Base-by-base conservation (phyloP, 2,113 vertebrate genomes). In the Macquaria australasica region DNA sequence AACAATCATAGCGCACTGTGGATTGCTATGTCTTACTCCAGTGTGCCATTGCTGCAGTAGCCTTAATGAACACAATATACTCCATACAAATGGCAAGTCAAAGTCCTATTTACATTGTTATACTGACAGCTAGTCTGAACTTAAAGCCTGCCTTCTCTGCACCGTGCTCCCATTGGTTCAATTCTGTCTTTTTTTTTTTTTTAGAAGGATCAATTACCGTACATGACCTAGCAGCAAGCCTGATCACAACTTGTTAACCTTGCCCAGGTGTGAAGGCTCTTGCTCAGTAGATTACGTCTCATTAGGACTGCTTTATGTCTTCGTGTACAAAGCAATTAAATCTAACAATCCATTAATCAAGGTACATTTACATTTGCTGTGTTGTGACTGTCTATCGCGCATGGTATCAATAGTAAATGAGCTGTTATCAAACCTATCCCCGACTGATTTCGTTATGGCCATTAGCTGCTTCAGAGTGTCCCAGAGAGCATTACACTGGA, bases 191-290 rank as follows among this genome's bases (percentile, higher is more conserved):
- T n/a, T n/a, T n/a, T n/a, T n/a, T n/a, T n/a, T n/a, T 62, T 85
- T 77, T 25, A 71, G 12, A 39, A 16, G 34, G 25, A 25, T 55
- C 63, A 83, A 85, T 82, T 39, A 62, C 48, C 69, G 64, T 11
- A 25, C 75, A 73, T 79, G 77, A 79, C 76, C 78, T 6, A 34
- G 56, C 74, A 59, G 9, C 23, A 39, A 62, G 39, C 37, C 66
- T 9, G 51, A 80, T 86, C 60, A 86, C 21, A 63, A 84, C 64
- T 34, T 73, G 82, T 86, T 84, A 81, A 75, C 83, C 86, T 79
- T 18, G 55, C 66, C 55, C 60, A 79, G 60, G 68, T 81, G 75
- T 18, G 72, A 43, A 60, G 41, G 1, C 45, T 76, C 43, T 9
- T 51, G 55, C 48, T 45, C 60, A 56, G 43, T 51, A 41, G n/a